These are phyloP conservation scores for Heteronetta atricapilla DNA, from an alignment of 2,113 vertebrate species.

Conservation along the genomic window DNA sequence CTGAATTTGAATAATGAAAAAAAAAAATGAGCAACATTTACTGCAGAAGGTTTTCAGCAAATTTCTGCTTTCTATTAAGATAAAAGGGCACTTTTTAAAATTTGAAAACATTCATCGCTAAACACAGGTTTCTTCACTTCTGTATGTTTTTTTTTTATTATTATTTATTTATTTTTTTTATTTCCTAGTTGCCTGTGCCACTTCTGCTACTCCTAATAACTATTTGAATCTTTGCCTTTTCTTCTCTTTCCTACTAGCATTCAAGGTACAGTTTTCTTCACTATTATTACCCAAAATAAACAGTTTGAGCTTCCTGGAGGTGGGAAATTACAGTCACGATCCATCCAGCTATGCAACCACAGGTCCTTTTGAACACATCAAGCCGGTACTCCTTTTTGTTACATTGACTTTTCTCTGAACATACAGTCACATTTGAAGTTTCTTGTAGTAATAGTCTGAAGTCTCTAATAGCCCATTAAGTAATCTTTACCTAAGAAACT, in stretches of 20 bases:
- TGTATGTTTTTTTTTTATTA: no score
- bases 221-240: neutral
- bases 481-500: neutral
- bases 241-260: neutral
- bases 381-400: neutral
- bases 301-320: neutral
- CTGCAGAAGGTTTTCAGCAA: neutral
- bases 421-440: neutral
- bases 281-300: neutral
- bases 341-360: neutral
- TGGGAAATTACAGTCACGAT: neutral
- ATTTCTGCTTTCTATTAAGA: neutral
- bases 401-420: neutral
- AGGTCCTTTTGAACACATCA: neutral
- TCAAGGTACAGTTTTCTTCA: neutral
- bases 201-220: neutral
- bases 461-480: neutral
- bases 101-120: neutral
- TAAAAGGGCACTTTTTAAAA: neutral
- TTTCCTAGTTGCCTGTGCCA: neutral
- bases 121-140: neutral
- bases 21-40: conserved; percentile 4
- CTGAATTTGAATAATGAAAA: conserved; percentile 45
- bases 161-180: no score
- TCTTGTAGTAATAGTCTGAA: neutral